Evolutionary conservation across 2,113 vertebrate genomes (phyloP).

Genomic region (Toxotes jaculatrix): DNA sequence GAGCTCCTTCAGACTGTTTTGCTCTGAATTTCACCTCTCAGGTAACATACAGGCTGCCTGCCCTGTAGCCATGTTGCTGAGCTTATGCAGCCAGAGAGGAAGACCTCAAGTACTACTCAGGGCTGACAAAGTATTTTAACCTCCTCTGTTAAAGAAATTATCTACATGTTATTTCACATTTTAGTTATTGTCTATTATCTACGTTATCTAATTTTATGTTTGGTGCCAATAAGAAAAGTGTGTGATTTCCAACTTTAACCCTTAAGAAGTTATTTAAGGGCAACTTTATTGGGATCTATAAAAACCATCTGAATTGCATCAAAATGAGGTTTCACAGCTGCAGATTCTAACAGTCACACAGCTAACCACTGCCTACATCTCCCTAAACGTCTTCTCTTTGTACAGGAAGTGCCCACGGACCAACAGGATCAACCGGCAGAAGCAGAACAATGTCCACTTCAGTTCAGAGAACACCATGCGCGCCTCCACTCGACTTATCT

Average conservation of each 20-base stretch:
- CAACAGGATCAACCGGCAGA: conserved; percentile 99
- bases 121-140: no score
- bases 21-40: not conserved
- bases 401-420: conserved; percentile 98
- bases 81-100: no score
- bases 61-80: not conserved
- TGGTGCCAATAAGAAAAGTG: no score
- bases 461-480: conserved; percentile 99
- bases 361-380: not conserved
- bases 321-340: no score
- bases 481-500: conserved; percentile 98
- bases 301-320: no score
- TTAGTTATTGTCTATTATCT: not conserved
- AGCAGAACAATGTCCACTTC: conserved; percentile 99
- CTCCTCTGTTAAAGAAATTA: no score
- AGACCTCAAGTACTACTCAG: no score
- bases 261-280: no score
- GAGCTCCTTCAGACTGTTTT: not conserved
- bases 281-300: no score
- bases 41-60: not conserved
- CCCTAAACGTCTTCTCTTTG: conserved; percentile 8
- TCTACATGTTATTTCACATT: not conserved
- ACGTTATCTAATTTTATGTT: no score
- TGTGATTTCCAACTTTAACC: no score
- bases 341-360: not conserved